Base-by-base conservation (phyloP, 2,797 vertebrate species). In the Xenops minutus region DNA sequence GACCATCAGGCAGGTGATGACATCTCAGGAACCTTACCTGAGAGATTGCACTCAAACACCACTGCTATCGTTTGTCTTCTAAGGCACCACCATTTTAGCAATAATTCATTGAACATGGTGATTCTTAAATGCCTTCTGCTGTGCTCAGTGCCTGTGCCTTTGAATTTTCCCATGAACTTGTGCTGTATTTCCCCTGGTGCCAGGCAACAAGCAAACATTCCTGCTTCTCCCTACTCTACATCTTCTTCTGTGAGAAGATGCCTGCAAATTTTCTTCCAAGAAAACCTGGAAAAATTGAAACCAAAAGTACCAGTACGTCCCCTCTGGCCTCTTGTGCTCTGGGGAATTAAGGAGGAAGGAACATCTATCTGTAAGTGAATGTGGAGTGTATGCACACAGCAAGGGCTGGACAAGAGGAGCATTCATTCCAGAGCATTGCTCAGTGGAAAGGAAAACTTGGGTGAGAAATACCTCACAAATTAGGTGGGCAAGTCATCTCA, bases 11-110 rank as follows among this genome's bases (percentile, higher is more conserved):
- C 85, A 96, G 90, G 92, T 27, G 63, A 88, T 96, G 93, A 88
- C 74, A 96, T 91, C 78, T 87, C 36, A 29, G 58, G 68, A 92
- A 91, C 44, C 37, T 69, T 78, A 96, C 18, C 82, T 90, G 86
- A 75, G n/a, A 84, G 68, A 56, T 1, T 43, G 71, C 72, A 8
- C 14, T 71, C 7, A 0, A 93, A 76, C 37, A 74, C 37, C 30
- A 39, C 18, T 30, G 2, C 14, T 73, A 72, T 12, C 29, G 73
- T 84, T 77, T 88, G n/a, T 58, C 86, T 95, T 85, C 88, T 79
- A 78, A 77, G 32, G 61, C 34, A 37, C 58, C 76, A 94, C 64
- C 52, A 76, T 24, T 49, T 84, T 46, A 67, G 46, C 64, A 84
- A 93, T 82, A 86, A 82, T 73, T 91, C 51, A 91, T 67, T 90